phyloP scores from a whole-genome alignment of 2,888 invertebrate genomes.

The Tetranychus truncatus region DNA sequence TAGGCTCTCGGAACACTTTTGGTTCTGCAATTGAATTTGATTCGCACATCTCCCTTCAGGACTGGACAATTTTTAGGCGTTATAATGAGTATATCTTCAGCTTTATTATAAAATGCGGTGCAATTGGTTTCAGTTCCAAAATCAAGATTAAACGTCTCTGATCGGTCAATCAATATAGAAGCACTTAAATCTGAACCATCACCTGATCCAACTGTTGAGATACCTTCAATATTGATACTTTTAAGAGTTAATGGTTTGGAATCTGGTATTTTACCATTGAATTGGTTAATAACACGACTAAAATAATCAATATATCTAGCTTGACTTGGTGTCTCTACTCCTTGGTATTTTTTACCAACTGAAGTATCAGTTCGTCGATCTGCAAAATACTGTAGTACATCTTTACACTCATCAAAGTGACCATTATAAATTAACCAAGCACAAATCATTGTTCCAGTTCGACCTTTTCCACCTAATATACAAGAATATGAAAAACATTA shows the following conservation, averaged over 20 bases:
- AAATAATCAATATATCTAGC: slow-evolving; percentile 39
- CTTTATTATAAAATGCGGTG: slow-evolving; percentile 27
- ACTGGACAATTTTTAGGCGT: slow-evolving; percentile 30
- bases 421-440: slow-evolving; percentile 37
- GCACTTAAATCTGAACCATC: slow-evolving; percentile 35
- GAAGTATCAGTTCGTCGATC: slow-evolving; percentile 36
- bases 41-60: slow-evolving; percentile 34
- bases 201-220: slow-evolving; percentile 35
- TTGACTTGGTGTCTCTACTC: slow-evolving; percentile 39
- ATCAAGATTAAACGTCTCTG: slow-evolving; percentile 32
- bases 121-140: slow-evolving; percentile 28
- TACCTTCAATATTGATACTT: slow-evolving; percentile 32
- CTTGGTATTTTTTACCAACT: slow-evolving; percentile 37
- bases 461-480: slow-evolving; percentile 35
- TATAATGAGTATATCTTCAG: slow-evolving; percentile 28
- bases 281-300: slow-evolving; percentile 34
- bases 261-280: slow-evolving; percentile 32
- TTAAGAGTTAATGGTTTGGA: slow-evolving; percentile 30
- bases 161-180: slow-evolving; percentile 31
- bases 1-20: slow-evolving; percentile 35
- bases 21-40: slow-evolving; percentile 33
- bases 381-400: slow-evolving; percentile 37
- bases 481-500: background rate
- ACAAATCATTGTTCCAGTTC: slow-evolving; percentile 39
- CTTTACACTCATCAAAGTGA: slow-evolving; percentile 35